phyloP scores from a whole-genome alignment of 2,113 vertebrate species.

The Misgurnus anguillicaudatus region DNA sequence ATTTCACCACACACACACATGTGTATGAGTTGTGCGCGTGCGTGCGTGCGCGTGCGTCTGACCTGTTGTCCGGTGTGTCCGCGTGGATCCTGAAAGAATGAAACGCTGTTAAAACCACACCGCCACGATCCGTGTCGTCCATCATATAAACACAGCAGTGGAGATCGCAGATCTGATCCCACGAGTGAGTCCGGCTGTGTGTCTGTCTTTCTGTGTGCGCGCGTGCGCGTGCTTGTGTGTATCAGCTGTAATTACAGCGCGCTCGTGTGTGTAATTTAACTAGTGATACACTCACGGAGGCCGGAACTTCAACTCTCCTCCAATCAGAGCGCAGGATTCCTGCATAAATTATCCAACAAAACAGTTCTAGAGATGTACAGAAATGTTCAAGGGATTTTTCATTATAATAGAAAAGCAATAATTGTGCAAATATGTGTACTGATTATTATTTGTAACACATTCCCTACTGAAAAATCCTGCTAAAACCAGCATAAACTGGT shows the following conservation, averaged over 20 bases:
- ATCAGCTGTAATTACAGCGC: not conserved
- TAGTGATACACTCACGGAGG: not conserved
- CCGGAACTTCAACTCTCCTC: not conserved
- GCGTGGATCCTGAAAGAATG: conserved; percentile 76
- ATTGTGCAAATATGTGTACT: no score
- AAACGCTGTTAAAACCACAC: conserved; percentile 86
- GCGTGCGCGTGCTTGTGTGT: not conserved
- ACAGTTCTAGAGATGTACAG: not conserved
- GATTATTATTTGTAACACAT: no score
- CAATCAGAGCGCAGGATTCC: not conserved
- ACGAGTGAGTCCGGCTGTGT: not conserved
- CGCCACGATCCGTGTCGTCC: conserved; percentile 83
- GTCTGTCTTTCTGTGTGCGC: not conserved
- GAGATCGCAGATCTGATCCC: no score
- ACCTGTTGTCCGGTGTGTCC: conserved; percentile 67
- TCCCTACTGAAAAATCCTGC: no score
- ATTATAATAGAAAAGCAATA: no score
- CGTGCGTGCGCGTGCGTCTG: conserved; percentile 31
- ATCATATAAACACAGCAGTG: conserved; percentile 61
- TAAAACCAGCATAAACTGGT: no score
- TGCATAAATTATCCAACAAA: not conserved
- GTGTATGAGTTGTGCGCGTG: conserved; percentile 49
- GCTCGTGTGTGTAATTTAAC: no score
- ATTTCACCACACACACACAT: no score
- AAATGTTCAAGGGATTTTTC: not conserved